These are phyloP conservation scores for Egretta garzetta DNA, from an alignment of 2,113 vertebrate species.

Conservation along the genomic window DNA sequence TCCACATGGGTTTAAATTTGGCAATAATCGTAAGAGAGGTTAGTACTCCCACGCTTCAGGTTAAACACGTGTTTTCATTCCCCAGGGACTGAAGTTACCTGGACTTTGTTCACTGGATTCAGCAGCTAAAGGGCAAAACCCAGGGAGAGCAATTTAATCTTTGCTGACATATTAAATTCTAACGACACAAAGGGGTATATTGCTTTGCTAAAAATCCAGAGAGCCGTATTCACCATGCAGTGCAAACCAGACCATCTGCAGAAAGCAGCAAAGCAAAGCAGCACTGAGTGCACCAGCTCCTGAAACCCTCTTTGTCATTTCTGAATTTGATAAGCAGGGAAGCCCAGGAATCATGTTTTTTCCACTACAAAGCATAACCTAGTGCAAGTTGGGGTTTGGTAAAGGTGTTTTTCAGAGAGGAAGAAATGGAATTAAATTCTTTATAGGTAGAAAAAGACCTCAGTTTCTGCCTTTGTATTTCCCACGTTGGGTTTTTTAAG, in stretches of 20 bases:
- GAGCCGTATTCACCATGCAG: not conserved
- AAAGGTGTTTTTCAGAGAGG: not conserved
- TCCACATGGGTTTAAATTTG: not conserved
- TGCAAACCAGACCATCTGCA: no score
- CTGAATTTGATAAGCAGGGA: not conserved
- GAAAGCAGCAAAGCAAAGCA: not conserved
- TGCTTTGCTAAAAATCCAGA: not conserved
- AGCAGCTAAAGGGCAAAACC: not conserved
- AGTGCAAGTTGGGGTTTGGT: not conserved
- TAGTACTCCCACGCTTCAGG: not conserved
- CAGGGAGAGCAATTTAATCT: not conserved
- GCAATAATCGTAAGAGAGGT: not conserved
- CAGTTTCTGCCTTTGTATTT: not conserved
- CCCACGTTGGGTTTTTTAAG: not conserved
- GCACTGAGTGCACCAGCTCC: not conserved
- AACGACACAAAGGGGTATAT: not conserved
- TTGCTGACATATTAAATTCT: not conserved
- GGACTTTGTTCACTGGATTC: not conserved
- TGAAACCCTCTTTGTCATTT: not conserved
- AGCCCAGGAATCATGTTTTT: not conserved
- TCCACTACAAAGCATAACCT: not conserved
- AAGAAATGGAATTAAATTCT: not conserved
- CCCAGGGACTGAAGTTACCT: not conserved
- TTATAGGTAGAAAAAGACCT: not conserved
- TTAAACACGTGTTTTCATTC: accelerated